Evolutionary conservation across 2,888 invertebrate genomes (phyloP).

Genomic region (Ochropleura leucogaster): DNA sequence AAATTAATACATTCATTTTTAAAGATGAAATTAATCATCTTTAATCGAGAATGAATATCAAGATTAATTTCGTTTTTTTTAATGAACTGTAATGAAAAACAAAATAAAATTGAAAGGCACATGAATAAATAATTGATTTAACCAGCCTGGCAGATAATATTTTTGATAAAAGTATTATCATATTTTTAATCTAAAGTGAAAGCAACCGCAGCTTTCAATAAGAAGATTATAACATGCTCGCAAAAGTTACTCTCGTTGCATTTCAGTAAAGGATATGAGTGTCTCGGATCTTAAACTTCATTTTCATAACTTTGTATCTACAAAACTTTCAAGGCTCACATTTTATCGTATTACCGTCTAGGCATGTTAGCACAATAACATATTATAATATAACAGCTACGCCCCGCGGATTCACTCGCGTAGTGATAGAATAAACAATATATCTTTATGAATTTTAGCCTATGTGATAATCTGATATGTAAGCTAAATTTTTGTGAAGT

Average conservation of each 20-base stretch:
- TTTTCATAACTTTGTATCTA: constrained; percentile 33
- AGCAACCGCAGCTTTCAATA: not conserved
- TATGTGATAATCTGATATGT: no score
- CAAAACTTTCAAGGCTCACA: constrained; percentile 22
- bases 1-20: not conserved
- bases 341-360: constrained; percentile 30
- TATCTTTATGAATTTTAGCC: no score
- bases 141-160: not conserved
- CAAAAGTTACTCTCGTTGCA: constrained; percentile 13
- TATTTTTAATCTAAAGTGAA: not conserved
- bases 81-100: not conserved
- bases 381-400: constrained; percentile 8
- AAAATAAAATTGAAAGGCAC: not conserved
- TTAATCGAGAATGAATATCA: not conserved
- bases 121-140: not conserved
- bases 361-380: not conserved
- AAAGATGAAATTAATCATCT: not conserved
- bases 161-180: not conserved
- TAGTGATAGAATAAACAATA: no score
- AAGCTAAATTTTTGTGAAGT: no score
- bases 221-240: constrained; percentile 1
- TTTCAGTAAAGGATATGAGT: constrained; percentile 5
- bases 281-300: constrained; percentile 18
- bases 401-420: no score
- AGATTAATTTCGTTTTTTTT: not conserved